These are phyloP conservation scores for Isurus oxyrinchus DNA, from an alignment of 2,113 vertebrate species.

Conservation along the genomic window DNA sequence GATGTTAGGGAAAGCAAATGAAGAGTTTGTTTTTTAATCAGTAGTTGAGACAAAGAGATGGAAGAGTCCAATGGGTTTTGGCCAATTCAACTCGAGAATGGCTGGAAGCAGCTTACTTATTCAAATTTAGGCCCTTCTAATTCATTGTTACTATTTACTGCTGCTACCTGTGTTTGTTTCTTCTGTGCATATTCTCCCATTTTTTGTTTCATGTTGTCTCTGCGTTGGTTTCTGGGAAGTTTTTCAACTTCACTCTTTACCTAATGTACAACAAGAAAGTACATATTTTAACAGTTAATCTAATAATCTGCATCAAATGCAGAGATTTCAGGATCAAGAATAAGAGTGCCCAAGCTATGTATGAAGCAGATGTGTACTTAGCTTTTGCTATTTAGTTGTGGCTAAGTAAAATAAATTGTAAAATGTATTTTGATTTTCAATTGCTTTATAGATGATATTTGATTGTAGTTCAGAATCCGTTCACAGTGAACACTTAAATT, in stretches of 20 bases:
- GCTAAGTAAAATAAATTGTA: neutral
- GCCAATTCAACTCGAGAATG: slow-evolving; percentile 2
- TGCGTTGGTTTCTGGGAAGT: slow-evolving; percentile 75
- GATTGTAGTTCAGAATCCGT: neutral
- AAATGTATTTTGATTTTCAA: slow-evolving; percentile 20
- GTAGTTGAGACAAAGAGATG: neutral
- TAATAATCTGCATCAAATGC: slow-evolving; percentile 25
- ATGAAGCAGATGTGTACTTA: neutral
- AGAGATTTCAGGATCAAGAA: slow-evolving; percentile 35
- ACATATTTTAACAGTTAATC: slow-evolving; percentile 31
- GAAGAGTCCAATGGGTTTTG: neutral
- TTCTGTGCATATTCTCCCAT: slow-evolving; percentile 70
- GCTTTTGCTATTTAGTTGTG: neutral
- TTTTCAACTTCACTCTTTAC: slow-evolving; percentile 79
- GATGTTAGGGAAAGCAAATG: neutral
- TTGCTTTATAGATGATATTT: neutral
- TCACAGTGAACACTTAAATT: neutral
- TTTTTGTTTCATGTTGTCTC: slow-evolving; percentile 68
- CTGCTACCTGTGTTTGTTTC: slow-evolving; percentile 66
- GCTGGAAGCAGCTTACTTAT: slow-evolving; percentile 31
- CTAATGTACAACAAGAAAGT: slow-evolving; percentile 50
- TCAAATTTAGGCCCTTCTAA: slow-evolving; percentile 24
- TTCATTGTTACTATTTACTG: slow-evolving; percentile 19
- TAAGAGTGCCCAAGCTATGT: neutral
- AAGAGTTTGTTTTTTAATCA: neutral